Conservation (phyloP, 2,797 vertebrate genomes). For the Dryobates pubescens region DNA sequence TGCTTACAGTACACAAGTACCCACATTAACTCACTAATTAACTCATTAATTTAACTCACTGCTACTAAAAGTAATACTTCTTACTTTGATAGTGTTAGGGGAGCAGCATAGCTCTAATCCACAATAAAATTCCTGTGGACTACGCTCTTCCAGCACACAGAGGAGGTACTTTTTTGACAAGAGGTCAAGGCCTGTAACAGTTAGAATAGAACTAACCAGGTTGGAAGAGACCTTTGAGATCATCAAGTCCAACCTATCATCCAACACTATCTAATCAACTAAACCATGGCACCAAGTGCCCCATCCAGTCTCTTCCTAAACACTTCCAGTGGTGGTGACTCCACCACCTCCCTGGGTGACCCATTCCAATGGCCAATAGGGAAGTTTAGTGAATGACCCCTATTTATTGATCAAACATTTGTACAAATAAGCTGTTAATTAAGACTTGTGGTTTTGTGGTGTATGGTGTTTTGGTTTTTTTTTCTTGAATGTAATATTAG, state of each 20-base stretch:
- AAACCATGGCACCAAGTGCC: no score
- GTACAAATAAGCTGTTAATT: not conserved
- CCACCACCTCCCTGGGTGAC: no score
- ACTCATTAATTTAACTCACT: constrained; percentile 15
- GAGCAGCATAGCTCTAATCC: not conserved
- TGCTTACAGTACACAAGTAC: constrained; percentile 10
- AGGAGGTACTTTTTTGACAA: not conserved
- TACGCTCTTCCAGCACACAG: not conserved
- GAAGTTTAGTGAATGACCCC: not conserved
- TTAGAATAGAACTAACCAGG: not conserved
- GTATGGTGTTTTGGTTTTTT: not conserved
- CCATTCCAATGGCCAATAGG: not conserved
- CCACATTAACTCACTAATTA: not conserved
- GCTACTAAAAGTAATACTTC: constrained; percentile 10
- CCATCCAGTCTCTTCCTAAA: no score
- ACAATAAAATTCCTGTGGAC: not conserved
- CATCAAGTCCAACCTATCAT: no score
- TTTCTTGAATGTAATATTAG: not conserved
- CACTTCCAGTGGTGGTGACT: no score
- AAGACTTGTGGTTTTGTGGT: not conserved
- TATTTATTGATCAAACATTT: not conserved
- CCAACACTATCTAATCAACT: no score
- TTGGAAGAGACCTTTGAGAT: no score
- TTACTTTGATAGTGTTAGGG: not conserved
- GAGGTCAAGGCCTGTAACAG: not conserved